Evolutionary conservation across 2,797 vertebrate genomes (phyloP).

Genomic region (Sternarchorhynchus goeldii): DNA sequence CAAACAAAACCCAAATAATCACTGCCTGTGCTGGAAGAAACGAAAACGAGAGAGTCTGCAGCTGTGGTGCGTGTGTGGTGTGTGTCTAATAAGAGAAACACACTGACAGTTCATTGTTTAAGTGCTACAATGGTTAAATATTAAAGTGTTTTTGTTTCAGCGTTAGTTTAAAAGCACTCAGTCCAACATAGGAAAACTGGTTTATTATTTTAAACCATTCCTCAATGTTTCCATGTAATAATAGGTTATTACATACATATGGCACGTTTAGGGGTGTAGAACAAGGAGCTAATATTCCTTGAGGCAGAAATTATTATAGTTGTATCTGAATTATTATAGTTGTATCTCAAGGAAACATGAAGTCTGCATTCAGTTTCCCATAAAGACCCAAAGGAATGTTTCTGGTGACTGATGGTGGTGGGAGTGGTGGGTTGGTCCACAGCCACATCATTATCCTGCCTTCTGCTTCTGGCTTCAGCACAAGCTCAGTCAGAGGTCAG

Average conservation of each 20-base stretch:
- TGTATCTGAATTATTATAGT: constrained; percentile 23
- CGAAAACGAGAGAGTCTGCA: constrained; percentile 22
- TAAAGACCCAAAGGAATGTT: constrained; percentile 37
- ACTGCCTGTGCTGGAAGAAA: constrained; percentile 23
- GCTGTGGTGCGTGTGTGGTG: constrained; percentile 21
- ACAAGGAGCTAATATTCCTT: constrained; percentile 10
- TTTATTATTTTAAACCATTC: not conserved
- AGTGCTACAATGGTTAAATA: constrained; percentile 2
- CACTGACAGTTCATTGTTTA: constrained; percentile 13
- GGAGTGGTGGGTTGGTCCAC: constrained; percentile 38
- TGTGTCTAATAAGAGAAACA: constrained; percentile 33
- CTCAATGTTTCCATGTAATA: not conserved
- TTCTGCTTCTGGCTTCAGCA: constrained; percentile 37
- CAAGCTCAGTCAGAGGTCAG: constrained; percentile 15
- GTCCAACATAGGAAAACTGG: not conserved
- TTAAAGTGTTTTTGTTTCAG: constrained; percentile 7
- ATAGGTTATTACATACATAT: not conserved
- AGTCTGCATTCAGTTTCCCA: constrained; percentile 24
- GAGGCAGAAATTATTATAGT: constrained; percentile 20
- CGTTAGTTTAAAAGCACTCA: constrained; percentile 1
- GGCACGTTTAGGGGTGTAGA: not conserved
- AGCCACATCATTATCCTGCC: constrained; percentile 27
- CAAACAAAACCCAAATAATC: constrained; percentile 49
- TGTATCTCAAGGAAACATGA: constrained; percentile 28
- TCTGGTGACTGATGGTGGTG: constrained; percentile 21